Conservation (phyloP, 2,888 invertebrate species). For the Geophilus truncorum region DNA sequence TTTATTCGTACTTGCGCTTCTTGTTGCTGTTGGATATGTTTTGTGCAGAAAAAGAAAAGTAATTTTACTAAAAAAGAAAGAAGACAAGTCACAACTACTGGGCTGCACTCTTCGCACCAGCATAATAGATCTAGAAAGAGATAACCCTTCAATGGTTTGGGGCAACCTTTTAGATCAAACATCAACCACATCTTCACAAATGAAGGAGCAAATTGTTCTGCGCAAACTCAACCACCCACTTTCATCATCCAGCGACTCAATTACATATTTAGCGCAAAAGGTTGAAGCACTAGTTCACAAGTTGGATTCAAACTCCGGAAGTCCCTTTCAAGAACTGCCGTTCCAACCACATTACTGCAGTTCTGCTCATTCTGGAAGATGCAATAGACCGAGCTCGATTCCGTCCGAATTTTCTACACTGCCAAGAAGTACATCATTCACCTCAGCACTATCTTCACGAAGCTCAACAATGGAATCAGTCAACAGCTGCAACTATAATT, state of each 20-base stretch:
- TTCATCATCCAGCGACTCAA: slow-evolving; percentile 23
- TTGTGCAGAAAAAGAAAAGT: neutral
- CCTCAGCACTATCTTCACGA: neutral
- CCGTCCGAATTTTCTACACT: neutral
- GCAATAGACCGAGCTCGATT: neutral
- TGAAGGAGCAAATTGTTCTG: neutral
- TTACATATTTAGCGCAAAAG: neutral
- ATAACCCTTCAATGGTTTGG: slow-evolving; percentile 29
- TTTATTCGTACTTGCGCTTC: neutral
- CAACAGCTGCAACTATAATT: neutral
- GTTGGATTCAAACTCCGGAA: neutral
- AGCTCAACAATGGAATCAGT: neutral
- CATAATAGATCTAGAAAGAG: neutral
- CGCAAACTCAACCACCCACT: neutral
- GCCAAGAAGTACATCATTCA: neutral
- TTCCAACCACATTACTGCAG: neutral
- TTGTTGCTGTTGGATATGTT: neutral
- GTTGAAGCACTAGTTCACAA: slow-evolving; percentile 28
- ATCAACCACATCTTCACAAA: neutral
- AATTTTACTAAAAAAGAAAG: neutral
- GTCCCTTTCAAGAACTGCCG: neutral
- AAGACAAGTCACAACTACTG: neutral
- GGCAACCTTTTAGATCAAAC: neutral
- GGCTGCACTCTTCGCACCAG: neutral
- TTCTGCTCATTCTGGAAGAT: neutral